Evolutionary conservation across 2,797 vertebrate genomes (phyloP), one percentile per base, ranked within the genome.

Genomic region (Darevskia mixta): DNA sequence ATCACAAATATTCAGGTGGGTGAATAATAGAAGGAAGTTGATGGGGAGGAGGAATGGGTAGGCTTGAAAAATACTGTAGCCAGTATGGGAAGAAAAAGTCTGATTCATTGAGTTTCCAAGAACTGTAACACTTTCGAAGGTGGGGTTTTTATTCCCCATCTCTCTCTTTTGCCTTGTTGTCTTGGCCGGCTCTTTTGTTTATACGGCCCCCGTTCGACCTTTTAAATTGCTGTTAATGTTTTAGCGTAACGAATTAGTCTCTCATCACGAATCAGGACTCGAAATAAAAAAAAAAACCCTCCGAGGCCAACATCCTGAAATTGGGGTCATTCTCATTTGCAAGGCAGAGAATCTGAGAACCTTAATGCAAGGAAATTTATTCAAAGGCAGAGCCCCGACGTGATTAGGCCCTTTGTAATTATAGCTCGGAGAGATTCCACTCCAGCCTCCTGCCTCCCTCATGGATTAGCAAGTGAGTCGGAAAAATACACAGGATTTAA

Each of bases 261-360:
- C 98, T 98, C 98, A 98, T 99, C 99, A 99, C 98, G 98, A 98
- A 98, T 97, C 97, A 97, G 98, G 97, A 98, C 98, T 98, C 97
- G 97, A 98, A 99, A 98, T 98, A 98, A 96, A 96, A 94, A 96
- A 96, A 91, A 96, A 96, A 97, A 96, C 97, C 98, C 97, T 97
- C 98, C 95, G 97, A 99, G 98, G 98, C 98, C 97, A 98, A 97
- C 98, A 96, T 97, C 97, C 95, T 97, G 98, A 99, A 99, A 99
- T 99, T 99, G 99, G 98, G 99, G 99, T 99, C 99, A 99, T 98
- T 99, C 98, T 99, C 98, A 99, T 99, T 99, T 99, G 98, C 98
- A 98, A 99, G 98, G 98, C 98, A 98, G 98, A 99, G 98, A 97
- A 97, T 98, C 96, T 95, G 96, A 97, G 97, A 98, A 98, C 98